Conservation (phyloP, 1,140 invertebrate genomes). For the Drosophila mauritiana region DNA sequence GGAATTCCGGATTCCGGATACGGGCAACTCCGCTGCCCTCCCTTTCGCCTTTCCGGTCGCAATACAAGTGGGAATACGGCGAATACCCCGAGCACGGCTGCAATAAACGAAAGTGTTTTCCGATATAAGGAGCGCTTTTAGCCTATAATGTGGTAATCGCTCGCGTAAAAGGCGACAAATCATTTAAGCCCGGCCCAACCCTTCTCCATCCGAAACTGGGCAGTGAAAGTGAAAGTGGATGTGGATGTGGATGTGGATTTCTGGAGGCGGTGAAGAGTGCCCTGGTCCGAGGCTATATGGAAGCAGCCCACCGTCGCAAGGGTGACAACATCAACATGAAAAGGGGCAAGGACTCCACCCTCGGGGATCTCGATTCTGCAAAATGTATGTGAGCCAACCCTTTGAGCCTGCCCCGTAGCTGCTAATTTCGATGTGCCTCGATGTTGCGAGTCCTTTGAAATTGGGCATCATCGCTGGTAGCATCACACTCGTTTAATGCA, state of each 20-base stretch:
- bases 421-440: constrained; percentile 58
- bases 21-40: too few relatives aligned
- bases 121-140: constrained; percentile 78
- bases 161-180: constrained; percentile 84
- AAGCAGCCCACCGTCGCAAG: constrained; percentile 46
- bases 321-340: constrained; percentile 66
- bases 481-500: constrained; percentile 15
- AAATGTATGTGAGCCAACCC: constrained; percentile 71
- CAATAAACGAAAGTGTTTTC: constrained; percentile 83
- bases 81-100: constrained; percentile 59
- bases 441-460: constrained; percentile 51
- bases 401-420: constrained; percentile 57
- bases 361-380: constrained; percentile 10
- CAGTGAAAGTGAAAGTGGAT: not conserved
- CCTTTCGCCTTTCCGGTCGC: not conserved
- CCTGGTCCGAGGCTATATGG: constrained; percentile 1
- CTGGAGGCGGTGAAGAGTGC: not conserved
- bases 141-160: constrained; percentile 84
- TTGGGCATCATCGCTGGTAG: constrained; percentile 62
- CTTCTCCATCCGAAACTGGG: not conserved
- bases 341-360: constrained; percentile 13
- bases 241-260: not conserved
- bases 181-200: constrained; percentile 75
- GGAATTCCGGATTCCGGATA: too few relatives aligned
- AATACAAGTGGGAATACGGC: constrained; percentile 72